Percentiles rank a stretch among this genome's conserved stretches.
Evolutionary conservation across 2,113 vertebrate genomes (phyloP).

Genomic region (Gulo gulo): DNA sequence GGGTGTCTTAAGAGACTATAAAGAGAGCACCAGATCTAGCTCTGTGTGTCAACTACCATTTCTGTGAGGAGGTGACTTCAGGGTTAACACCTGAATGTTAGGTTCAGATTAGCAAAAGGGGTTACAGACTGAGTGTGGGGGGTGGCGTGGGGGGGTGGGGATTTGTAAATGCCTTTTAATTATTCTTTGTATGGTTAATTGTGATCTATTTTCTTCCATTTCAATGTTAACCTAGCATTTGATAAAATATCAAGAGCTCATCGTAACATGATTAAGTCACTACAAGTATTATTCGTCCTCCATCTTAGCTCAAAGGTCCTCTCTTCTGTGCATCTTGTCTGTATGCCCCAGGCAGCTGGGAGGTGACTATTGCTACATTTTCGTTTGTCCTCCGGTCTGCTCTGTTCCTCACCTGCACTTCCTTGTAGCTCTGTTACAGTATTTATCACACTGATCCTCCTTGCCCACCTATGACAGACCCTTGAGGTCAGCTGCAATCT

Average conservation of each 20-base stretch:
- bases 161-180: background rate
- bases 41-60: background rate
- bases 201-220: background rate
- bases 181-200: background rate
- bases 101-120: background rate
- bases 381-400: background rate
- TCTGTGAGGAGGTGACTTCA: background rate
- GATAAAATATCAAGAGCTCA: background rate
- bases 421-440: background rate
- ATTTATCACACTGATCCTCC: background rate
- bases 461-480: background rate
- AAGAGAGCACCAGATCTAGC: background rate
- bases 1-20: background rate
- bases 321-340: background rate
- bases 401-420: background rate
- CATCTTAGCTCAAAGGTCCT: background rate
- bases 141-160: too few species aligned
- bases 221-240: background rate
- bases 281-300: background rate
- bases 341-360: too few species aligned
- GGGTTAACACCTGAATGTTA: background rate
- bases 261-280: background rate
- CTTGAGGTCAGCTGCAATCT: background rate
- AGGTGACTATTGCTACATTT: background rate
- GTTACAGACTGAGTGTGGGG: background rate